Evolutionary conservation across 2,113 vertebrate species (phyloP), one percentile per base, ranked within the genome.

Genomic region (Bostrychus sinensis): DNA sequence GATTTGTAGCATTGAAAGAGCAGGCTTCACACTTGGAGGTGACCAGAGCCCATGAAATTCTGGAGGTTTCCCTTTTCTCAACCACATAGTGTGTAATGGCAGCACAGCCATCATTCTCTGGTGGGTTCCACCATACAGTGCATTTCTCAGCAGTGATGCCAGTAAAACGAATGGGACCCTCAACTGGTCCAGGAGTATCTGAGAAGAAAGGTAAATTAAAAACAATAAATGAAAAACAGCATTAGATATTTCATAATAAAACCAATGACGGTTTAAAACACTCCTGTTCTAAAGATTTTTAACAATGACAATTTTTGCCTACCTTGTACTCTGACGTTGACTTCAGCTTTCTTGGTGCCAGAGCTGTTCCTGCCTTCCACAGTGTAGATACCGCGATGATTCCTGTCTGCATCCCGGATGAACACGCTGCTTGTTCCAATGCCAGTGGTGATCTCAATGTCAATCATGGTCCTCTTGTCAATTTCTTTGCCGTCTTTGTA

Each of bases 31-130:
- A 97, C 45, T 95, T 94, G 74, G 98, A 95, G 62, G 93, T 94
- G 77, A 96, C 92, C 72, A 94, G 84, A 32, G 97, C 96, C 97
- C 97, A 99, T 53, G 97, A 91, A 80, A 99, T 93, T 79, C 97
- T 93, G 75, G 96, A 98, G 2, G 97, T 99, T 86, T 98, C 97
- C 73, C 97, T 94, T 85, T 99, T 99, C 89, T 99, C 97, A 87
- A 99, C 94, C 46, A 95, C 70, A 55, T 99, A 99, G 86, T 96
- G 93, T 53, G 90, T 95, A 74, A 98, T 77, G 7, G 91, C 91
- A 72, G 96, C 89, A 67, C 97, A 99, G 55, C 97, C 97, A 7
- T 99, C 97, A 48, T 98, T 99, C 56, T 94, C 94, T 0, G 97
- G 97, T 12, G 96, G 94, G 13, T 95, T 95, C 97, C 97, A 99